phyloP scores from a whole-genome alignment of 2,888 invertebrate species.

The Melinaea marsaeus region DNA sequence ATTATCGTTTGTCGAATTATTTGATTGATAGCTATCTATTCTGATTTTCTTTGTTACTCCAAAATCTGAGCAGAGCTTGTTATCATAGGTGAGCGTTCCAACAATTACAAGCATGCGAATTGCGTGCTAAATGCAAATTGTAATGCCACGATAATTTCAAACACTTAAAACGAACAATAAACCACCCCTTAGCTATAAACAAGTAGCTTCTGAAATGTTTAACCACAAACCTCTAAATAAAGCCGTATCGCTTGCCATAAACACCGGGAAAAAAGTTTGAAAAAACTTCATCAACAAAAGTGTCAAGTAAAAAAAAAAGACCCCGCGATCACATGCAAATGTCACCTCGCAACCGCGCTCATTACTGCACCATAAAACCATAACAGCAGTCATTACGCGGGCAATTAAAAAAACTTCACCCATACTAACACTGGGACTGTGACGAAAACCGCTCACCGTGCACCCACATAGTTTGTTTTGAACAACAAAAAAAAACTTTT shows the following conservation, averaged over 20 bases:
- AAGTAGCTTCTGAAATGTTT: constrained; percentile 69
- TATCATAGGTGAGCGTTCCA: no score
- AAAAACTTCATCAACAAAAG: constrained; percentile 70
- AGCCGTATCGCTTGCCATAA: constrained; percentile 63
- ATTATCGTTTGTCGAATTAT: constrained; percentile 53
- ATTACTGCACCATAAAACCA: constrained; percentile 72
- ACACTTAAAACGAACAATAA: constrained; percentile 60
- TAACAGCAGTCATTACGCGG: constrained; percentile 73
- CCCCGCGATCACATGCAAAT: constrained; percentile 73
- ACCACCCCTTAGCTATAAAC: constrained; percentile 67
- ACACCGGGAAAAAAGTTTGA: constrained; percentile 59
- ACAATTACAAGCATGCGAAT: constrained; percentile 4
- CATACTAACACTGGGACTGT: constrained; percentile 67
- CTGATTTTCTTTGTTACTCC: no score
- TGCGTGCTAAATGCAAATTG: constrained; percentile 16
- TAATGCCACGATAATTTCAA: constrained; percentile 42
- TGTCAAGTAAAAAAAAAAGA: constrained; percentile 63
- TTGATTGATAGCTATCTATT: constrained; percentile 35
- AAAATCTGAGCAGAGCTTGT: no score
- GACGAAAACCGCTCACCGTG: constrained; percentile 74
- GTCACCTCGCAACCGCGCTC: constrained; percentile 65
- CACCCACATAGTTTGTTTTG: constrained; percentile 75
- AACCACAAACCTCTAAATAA: constrained; percentile 70
- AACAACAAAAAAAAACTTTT: constrained; percentile 61
- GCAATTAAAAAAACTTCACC: constrained; percentile 73